These are phyloP conservation scores for Seriola dumerili DNA, from an alignment of 2,113 vertebrate genomes.

Conservation along the genomic window DNA sequence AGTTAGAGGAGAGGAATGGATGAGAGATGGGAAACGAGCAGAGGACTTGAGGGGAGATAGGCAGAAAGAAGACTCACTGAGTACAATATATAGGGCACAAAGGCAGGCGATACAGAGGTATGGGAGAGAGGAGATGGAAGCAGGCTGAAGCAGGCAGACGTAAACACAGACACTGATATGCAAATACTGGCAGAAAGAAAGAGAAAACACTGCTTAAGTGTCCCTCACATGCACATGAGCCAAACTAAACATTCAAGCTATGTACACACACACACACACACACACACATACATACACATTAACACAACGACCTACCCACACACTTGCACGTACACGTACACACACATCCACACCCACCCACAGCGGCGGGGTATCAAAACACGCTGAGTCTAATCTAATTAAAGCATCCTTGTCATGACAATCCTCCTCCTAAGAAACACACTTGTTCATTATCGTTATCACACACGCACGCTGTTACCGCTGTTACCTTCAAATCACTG, in stretches of 20 bases:
- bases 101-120: slow-evolving; percentile 26
- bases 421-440: slow-evolving; percentile 74
- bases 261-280: not conserved
- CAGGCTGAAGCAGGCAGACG: slow-evolving; percentile 45
- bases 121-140: slow-evolving; percentile 29
- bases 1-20: slow-evolving; percentile 28
- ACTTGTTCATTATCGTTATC: slow-evolving; percentile 78
- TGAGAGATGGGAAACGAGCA: slow-evolving; percentile 24
- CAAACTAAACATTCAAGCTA: slow-evolving; percentile 39
- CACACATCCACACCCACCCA: slow-evolving; percentile 48
- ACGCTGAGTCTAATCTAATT: slow-evolving; percentile 84
- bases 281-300: slow-evolving; percentile 12
- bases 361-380: slow-evolving; percentile 72
- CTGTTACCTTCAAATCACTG: slow-evolving; percentile 72
- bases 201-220: slow-evolving; percentile 37
- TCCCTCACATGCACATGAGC: slow-evolving; percentile 27
- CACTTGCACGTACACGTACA: slow-evolving; percentile 6
- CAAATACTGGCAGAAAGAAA: slow-evolving; percentile 55
- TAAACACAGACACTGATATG: slow-evolving; percentile 57
- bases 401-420: slow-evolving; percentile 82
- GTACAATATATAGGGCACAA: slow-evolving; percentile 36
- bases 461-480: slow-evolving; percentile 66
- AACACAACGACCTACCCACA: slow-evolving; percentile 3
- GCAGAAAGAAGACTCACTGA: slow-evolving; percentile 7
- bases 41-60: slow-evolving; percentile 13